Evolutionary conservation across 1,140 invertebrate genomes (phyloP), one percentile per base, ranked within the genome.

Genomic region (Orchesella cincta): DNA sequence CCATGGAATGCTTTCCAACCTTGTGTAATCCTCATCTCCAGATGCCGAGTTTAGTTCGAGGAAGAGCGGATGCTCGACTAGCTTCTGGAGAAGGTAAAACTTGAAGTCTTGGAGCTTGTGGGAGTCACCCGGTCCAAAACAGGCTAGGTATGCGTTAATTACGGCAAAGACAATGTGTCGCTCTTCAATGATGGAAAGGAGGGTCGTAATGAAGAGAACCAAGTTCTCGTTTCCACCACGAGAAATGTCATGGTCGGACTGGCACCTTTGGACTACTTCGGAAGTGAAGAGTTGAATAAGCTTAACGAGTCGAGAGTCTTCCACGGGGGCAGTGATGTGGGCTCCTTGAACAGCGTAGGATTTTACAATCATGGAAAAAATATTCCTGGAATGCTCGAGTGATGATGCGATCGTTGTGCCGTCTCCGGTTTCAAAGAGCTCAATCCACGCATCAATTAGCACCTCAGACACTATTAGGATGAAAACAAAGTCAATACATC

Each of bases 51-150:
- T 82, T 12, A 82, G 54, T 70, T 82, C 81, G 3, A 82, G 29
- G 71, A 82, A 82, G 18, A 80, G 51, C 16, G 81, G 81, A 76
- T 82, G 79, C 52, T 80, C 76, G 0, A 82, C 79, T 1, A 82
- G 54, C 33, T 70, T 73, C 34, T 80, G 73, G 18, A 82, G 74
- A 18, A 82, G 36, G 26, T 36, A 33, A 57, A 82, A 82, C 73
- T 79, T 82, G 33, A 80, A 82, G 35, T 80, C 79, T 76, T 82
- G 81, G 0, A 81, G 76, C 74, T 82, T 82, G 54, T 82, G 77
- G n/a, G 79, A 80, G 54, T 82, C 81, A 26, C 81, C 81, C 0
- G 81, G 81, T 52, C 81, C 81, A 74, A 82, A 82, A 74, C 81
- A 82, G 14, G 81, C 78, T 3, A 82, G 77, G 57, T 82, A 82